Evolutionary conservation across 2,113 vertebrate species (phyloP).

Genomic region (Brienomyrus brachyistius): DNA sequence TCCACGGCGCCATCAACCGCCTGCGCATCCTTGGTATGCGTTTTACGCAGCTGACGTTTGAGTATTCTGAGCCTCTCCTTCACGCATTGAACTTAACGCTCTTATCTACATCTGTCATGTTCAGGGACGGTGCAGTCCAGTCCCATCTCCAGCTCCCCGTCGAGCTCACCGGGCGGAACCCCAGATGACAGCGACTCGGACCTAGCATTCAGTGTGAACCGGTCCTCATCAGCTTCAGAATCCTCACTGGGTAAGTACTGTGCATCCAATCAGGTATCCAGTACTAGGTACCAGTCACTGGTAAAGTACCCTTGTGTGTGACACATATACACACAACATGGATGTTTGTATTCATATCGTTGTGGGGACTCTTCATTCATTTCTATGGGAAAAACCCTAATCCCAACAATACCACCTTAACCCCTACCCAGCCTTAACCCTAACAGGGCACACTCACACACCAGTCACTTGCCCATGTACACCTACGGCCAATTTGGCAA

Average conservation of each 20-base stretch:
- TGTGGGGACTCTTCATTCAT: neutral
- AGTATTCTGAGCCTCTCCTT: neutral
- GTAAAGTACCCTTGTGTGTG: neutral
- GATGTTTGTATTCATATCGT: neutral
- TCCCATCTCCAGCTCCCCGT: conserved; percentile 72
- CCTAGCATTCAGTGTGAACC: conserved; percentile 89
- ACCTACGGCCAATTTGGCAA: too few species aligned
- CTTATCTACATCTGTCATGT: conserved; percentile 9
- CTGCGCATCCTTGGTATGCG: conserved; percentile 80
- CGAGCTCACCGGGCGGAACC: conserved; percentile 80
- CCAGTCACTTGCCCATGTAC: too few species aligned
- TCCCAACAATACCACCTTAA: neutral
- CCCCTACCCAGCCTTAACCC: neutral
- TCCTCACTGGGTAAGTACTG: conserved; percentile 84
- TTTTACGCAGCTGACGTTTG: neutral
- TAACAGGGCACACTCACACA: too few species aligned
- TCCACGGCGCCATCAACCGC: conserved; percentile 86
- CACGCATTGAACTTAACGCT: neutral
- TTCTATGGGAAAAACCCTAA: neutral
- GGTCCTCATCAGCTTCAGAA: conserved; percentile 91
- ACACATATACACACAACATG: neutral
- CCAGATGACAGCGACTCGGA: conserved; percentile 94
- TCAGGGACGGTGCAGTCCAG: conserved; percentile 84
- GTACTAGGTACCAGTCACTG: neutral
- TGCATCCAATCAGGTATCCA: neutral